Base-by-base conservation (phyloP, 2,113 vertebrate genomes). In the Hystrix cristata region DNA sequence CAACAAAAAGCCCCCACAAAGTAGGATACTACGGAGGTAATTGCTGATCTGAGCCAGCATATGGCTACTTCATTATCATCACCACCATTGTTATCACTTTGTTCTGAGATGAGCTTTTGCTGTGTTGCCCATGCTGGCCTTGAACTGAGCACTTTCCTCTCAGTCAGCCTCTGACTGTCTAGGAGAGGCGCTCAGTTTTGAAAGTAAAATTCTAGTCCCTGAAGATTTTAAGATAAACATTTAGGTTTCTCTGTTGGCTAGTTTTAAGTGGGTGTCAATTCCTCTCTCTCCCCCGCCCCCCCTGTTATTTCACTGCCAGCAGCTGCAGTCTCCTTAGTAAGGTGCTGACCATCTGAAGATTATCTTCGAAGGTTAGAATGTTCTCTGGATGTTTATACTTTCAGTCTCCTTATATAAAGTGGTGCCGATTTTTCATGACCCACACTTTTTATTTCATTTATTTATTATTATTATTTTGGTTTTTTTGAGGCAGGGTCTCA, bases 211-310 rank as follows among this genome's bases (percentile, higher is more conserved):
- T 95, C 48, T 85, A 81, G 23, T 80, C n/a, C 74, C 59, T 78
- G 71, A 96, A 93, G n/a, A 19, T 85, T 87, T 80, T 79, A 90
- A 96, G 43, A 19, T 60, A 90, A 96, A 82, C 10, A 46, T 95
- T 67, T 71, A 60, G 65, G 31, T 90, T 90, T 72, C 38, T 93
- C 15, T 95, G 5, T 69, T 78, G 82, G 38, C 94, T 94, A 57
- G 86, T 96, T 95, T 91, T 69, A 92, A 79, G 19, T 80, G 10
- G 14, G 11, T 65, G 38, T 86, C 55, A 71, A 0, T 53, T 94
- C 13, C 29, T 95, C 90, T n/a, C 11, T 96, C 96, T 81, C 53
- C 71, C 82, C 8, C 53, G n/a, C 93, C 5, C 46, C 51, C 81
- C 53, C 2, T 65, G 14, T 85, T 31, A 51, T 81, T n/a, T 55